Evolutionary conservation across 2,113 vertebrate species (phyloP).

Genomic region (Leptobrachium ailaonicum): DNA sequence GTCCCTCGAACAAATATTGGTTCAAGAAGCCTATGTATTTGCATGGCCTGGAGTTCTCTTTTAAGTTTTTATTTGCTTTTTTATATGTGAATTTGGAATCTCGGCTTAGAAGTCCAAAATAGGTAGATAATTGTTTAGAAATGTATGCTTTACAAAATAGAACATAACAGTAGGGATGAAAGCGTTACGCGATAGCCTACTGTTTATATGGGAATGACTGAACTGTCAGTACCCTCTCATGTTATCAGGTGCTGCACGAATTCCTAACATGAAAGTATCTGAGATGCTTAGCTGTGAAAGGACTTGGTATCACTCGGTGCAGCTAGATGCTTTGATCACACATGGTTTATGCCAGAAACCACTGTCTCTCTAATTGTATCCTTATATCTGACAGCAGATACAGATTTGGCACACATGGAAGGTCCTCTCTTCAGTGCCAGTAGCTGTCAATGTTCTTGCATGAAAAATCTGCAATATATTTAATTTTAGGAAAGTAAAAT

Average conservation of each 20-base stretch:
- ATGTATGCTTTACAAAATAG: slow-evolving; percentile 4
- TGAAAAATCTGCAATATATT: too few relatives aligned
- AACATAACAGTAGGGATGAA: background rate
- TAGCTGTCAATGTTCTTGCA: too few relatives aligned
- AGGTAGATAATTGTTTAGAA: background rate
- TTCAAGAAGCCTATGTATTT: too few relatives aligned
- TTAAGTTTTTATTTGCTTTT: too few relatives aligned
- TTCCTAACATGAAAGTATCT: slow-evolving; percentile 50
- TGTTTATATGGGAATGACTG: slow-evolving; percentile 27
- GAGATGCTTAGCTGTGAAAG: slow-evolving; percentile 51
- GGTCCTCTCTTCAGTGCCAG: background rate
- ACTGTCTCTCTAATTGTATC: background rate
- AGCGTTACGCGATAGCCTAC: background rate
- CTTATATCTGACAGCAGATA: background rate
- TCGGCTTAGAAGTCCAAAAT: too few relatives aligned
- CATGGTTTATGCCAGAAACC: slow-evolving; percentile 61
- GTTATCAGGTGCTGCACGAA: slow-evolving; percentile 49
- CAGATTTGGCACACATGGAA: background rate
- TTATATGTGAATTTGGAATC: too few relatives aligned
- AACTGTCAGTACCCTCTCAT: slow-evolving; percentile 56
- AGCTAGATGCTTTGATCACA: slow-evolving; percentile 62
- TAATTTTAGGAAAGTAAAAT: too few relatives aligned
- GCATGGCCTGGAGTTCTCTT: too few relatives aligned
- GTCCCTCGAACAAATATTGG: too few relatives aligned
- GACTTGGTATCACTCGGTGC: slow-evolving; percentile 24